Conservation (phyloP, 2,888 invertebrate genomes). For the Drosophila subquinaria region DNA sequence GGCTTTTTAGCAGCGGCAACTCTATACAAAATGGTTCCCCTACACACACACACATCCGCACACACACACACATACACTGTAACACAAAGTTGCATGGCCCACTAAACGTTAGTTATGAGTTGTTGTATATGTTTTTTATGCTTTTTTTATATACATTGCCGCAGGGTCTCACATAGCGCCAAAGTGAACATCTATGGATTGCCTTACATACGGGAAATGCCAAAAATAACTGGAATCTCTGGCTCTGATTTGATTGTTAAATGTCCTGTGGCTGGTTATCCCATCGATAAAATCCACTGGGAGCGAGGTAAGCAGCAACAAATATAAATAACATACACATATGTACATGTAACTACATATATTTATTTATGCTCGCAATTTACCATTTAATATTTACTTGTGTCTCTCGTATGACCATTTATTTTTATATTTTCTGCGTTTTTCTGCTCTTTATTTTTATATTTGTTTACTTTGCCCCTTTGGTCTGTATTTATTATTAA, state of each 20-base stretch:
- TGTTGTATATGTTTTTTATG: conserved; percentile 52
- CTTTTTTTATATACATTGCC: conserved; percentile 28
- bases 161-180: conserved; percentile 91
- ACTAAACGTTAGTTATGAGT: conserved; percentile 59
- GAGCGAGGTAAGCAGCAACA: conserved; percentile 90
- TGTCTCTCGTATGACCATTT: conserved; percentile 12
- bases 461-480: conserved; percentile 51
- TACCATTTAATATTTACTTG: conserved; percentile 20
- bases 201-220: conserved; percentile 95
- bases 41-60: background rate
- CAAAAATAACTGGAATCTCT: conserved; percentile 94
- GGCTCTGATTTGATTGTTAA: conserved; percentile 93
- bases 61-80: conserved; percentile 3
- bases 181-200: conserved; percentile 95
- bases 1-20: conserved; percentile 61
- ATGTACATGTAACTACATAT: conserved; percentile 1
- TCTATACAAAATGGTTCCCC: conserved; percentile 41
- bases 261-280: conserved; percentile 95
- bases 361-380: conserved; percentile 15
- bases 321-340: background rate
- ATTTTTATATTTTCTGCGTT: background rate
- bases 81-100: conserved; percentile 12
- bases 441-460: conserved; percentile 16
- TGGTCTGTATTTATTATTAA: conserved; percentile 65
- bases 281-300: conserved; percentile 95